Evolutionary conservation across 2,113 vertebrate species (phyloP).

Genomic region (Pardalotus punctatus): DNA sequence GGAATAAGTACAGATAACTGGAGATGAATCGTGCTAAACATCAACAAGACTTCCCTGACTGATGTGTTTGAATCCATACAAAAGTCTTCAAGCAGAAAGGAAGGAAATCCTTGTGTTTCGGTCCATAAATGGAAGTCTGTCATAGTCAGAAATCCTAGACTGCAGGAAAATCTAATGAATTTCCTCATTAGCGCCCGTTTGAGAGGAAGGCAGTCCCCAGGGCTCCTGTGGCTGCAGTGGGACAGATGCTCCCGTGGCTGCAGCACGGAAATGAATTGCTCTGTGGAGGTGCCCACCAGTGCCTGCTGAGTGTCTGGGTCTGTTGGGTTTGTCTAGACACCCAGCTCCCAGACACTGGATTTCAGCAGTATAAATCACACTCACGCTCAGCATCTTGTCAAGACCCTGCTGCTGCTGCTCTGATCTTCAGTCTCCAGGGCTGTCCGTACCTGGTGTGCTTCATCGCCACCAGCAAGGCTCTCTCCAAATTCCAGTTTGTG

Average conservation of each 20-base stretch:
- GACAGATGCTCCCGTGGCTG: not conserved
- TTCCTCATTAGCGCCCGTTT: not conserved
- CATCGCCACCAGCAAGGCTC: not conserved
- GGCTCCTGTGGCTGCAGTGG: not conserved
- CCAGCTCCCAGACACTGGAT: not conserved
- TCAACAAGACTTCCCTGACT: not conserved
- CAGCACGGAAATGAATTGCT: not conserved
- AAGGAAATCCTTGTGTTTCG: not conserved
- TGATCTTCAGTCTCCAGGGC: constrained; percentile 50
- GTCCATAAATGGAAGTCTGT: not conserved
- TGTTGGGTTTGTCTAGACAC: constrained; percentile 17
- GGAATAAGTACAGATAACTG: not conserved
- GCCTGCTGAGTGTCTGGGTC: not conserved
- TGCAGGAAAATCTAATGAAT: not conserved
- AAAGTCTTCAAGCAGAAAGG: not conserved
- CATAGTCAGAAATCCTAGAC: not conserved
- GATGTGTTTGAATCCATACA: not conserved
- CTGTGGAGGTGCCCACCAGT: not conserved
- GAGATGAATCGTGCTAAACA: not conserved
- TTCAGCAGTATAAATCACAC: not conserved
- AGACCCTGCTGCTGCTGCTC: not conserved
- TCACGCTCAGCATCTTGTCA: not conserved
- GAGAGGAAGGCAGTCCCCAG: not conserved
- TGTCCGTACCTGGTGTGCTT: not conserved
- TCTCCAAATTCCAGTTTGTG: not conserved